Percentiles rank a stretch among this genome's conserved stretches.
These are phyloP conservation scores for Volucella inflata DNA, from an alignment of 2,888 invertebrate genomes.

Conservation along the genomic window DNA sequence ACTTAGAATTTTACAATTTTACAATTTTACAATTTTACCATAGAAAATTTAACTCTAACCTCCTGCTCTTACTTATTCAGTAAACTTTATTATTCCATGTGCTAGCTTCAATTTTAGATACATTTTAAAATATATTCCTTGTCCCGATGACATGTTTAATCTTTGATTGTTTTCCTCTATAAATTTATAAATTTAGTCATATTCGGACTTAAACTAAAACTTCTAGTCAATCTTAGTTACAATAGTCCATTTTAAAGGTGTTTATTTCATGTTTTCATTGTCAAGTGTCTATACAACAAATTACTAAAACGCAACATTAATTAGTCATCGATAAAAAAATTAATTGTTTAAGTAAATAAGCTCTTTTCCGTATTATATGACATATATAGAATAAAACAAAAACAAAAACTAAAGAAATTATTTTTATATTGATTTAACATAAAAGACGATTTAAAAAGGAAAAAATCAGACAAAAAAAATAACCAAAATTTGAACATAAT, in stretches of 20 bases:
- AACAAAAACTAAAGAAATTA: slow-evolving; percentile 20
- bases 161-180: too few species aligned
- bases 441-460: not conserved
- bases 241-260: not conserved
- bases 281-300: not conserved
- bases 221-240: not conserved
- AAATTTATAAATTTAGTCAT: too few species aligned
- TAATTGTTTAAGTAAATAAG: slow-evolving; percentile 14
- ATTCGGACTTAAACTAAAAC: too few species aligned
- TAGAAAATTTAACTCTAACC: too few species aligned
- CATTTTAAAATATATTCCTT: too few species aligned
- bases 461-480: not conserved
- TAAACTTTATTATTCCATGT: too few species aligned
- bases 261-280: not conserved
- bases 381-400: slow-evolving; percentile 5
- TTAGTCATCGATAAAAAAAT: slow-evolving; percentile 6
- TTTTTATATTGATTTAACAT: slow-evolving; percentile 23
- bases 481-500: slow-evolving; percentile 26
- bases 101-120: too few species aligned
- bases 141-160: too few species aligned
- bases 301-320: not conserved
- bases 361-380: not conserved
- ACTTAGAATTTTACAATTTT: too few species aligned
- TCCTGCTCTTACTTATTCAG: too few species aligned
- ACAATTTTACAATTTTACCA: too few species aligned